Evolutionary conservation across 2,888 invertebrate genomes (phyloP).

Genomic region (Cosmia pyralina): DNA sequence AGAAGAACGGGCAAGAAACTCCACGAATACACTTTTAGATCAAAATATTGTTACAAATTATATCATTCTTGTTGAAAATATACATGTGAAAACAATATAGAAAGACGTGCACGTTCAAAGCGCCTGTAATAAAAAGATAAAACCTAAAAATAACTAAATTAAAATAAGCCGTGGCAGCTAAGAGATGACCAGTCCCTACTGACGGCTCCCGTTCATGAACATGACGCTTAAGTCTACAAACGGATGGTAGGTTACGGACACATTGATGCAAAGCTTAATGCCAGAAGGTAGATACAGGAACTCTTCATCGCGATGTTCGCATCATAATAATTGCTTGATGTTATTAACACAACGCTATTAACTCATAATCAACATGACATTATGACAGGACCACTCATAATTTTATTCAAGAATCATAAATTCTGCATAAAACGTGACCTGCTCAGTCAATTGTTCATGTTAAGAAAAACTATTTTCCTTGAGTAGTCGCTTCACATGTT

Average conservation of each 20-base stretch:
- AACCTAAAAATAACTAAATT: too few relatives aligned
- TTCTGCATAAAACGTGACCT: conserved; percentile 46
- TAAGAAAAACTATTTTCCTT: conserved; percentile 4
- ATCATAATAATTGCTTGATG: conserved; percentile 21
- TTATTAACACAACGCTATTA: conserved; percentile 24
- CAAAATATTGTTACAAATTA: too few relatives aligned
- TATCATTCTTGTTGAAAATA: too few relatives aligned
- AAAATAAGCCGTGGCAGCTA: too few relatives aligned
- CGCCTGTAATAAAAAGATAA: too few relatives aligned
- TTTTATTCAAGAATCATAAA: conserved; percentile 39
- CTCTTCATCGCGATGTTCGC: neutral
- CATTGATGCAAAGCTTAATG: neutral
- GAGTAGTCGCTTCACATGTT: neutral
- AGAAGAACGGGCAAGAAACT: too few relatives aligned
- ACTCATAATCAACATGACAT: conserved; percentile 42
- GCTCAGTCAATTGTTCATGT: conserved; percentile 23
- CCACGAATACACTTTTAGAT: too few relatives aligned
- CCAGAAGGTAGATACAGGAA: neutral
- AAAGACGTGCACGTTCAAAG: too few relatives aligned
- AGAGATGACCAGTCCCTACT: too few relatives aligned
- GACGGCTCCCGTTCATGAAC: too few relatives aligned
- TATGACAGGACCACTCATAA: conserved; percentile 41
- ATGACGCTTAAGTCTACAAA: too few relatives aligned
- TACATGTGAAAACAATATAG: too few relatives aligned
- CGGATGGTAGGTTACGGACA: neutral